Evolutionary conservation across 2,113 vertebrate species (phyloP).

Genomic region (Nycticryphes semicollaris): DNA sequence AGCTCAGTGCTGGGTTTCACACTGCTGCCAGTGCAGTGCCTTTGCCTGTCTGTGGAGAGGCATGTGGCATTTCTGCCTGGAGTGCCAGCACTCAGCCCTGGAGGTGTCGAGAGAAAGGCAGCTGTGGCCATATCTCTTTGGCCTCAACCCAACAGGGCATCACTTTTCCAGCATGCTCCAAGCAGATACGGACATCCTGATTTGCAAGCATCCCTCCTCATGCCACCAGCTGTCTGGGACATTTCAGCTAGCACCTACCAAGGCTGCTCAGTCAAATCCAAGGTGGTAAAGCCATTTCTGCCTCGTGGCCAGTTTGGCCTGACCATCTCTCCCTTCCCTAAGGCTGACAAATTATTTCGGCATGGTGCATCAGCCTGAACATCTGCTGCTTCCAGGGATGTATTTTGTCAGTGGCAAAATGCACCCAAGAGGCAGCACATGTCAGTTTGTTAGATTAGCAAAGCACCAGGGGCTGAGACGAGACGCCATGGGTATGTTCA

Average conservation of each 20-base stretch:
- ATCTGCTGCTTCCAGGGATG: neutral
- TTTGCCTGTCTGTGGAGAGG: neutral
- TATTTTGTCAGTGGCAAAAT: neutral
- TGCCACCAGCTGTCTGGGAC: neutral
- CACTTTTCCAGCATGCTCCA: neutral
- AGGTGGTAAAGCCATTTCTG: accelerated
- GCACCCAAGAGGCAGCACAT: neutral
- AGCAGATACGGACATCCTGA: neutral
- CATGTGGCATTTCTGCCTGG: neutral
- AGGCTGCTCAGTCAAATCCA: neutral
- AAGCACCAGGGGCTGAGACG: neutral
- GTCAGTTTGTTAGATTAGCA: neutral
- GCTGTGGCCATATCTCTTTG: neutral
- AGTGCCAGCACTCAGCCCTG: neutral
- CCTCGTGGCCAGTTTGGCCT: neutral
- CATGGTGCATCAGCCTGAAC: neutral
- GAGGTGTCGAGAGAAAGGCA: neutral
- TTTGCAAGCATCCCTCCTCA: accelerated
- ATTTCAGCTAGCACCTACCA: neutral
- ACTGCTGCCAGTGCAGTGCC: neutral
- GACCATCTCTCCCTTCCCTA: neutral
- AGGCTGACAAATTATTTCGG: neutral
- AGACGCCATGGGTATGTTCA: accelerated
- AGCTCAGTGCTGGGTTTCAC: conserved; percentile 5
- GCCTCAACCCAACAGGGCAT: neutral